phyloP scores from a whole-genome alignment of 2,113 vertebrate genomes.

The Zosterops hypoxanthus region DNA sequence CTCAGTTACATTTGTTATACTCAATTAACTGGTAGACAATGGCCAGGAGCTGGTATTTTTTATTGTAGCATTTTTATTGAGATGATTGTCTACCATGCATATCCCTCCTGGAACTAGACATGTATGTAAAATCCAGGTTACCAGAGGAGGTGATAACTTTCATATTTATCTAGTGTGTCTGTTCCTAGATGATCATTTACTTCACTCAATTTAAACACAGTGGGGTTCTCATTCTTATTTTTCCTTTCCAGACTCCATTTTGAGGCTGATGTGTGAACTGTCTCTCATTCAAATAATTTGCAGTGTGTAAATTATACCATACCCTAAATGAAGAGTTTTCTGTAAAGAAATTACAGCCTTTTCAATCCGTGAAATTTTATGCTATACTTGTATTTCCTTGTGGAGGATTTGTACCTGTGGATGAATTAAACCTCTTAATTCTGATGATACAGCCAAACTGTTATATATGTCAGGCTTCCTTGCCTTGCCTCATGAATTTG shows the following conservation, averaged over 20 bases:
- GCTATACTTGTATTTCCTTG: neutral
- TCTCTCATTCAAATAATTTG: neutral
- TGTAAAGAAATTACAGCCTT: neutral
- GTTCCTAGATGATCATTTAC: neutral
- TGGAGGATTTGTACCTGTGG: neutral
- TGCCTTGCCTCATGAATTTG: neutral
- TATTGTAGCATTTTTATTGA: neutral
- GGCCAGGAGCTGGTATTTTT: neutral
- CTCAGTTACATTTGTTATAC: neutral
- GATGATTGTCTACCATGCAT: neutral
- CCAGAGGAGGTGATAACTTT: neutral
- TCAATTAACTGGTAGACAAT: neutral
- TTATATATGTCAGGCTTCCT: neutral
- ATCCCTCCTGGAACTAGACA: neutral
- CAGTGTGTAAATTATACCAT: neutral
- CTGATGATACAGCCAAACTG: neutral
- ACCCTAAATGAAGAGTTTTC: neutral
- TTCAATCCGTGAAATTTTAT: neutral
- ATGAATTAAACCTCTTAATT: neutral
- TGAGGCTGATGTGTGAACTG: neutral
- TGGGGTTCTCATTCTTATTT: neutral
- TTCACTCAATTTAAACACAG: neutral
- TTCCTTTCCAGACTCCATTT: neutral
- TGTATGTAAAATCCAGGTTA: neutral
- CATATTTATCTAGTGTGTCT: neutral